Base-by-base conservation (phyloP, 2,888 invertebrate species). In the Plagodis dolabraria region DNA sequence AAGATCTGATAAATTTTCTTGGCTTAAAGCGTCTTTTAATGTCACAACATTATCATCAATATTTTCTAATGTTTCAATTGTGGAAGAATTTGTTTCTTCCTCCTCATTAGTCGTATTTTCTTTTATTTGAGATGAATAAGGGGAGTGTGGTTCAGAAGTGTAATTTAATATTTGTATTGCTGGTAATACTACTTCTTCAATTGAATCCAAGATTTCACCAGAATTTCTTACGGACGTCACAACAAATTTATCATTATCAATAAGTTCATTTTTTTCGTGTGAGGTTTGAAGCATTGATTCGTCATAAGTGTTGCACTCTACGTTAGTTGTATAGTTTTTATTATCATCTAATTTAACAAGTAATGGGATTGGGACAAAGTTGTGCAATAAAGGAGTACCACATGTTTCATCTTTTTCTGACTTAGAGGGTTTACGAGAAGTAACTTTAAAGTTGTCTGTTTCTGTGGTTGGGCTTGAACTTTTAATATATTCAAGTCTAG, bases 341-440 rank as follows among this genome's bases (percentile, higher is more conserved):
- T 33, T n/a, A 42, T 12, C 22, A 6, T 40, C 44, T 46, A 33
- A 11, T 10, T 22, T n/a, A 11, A 33, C 38, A 8, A 8, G 0
- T 38, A 58, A 40, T 40, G 58, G 45, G 43, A 45, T 40, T n/a
- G 44, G 53, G 2, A 49, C 8, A 40, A 1, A 22, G 10, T 6
- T 38, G 40, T 11, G 11, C 40, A 10, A 2, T 35, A 45, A 34
- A 43, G 45, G 12, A 33, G 12, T 36, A 9, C 10, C 9, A 34
- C 48, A 44, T 33, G 12, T 34, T 46, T 53, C 38, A 6, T 43
- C n/a, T 40, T 38, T 12, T 0, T 42, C 40, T 42, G 35, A 9
- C 35, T 43, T 8, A 51, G 44, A 44, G 12, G 35, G 7, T 44
- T 35, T 51, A 7, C 7, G 7, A 4, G 49, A 33, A 12, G 6